Percentiles rank a stretch among this genome's conserved stretches.
Conservation (phyloP, 2,888 invertebrate species). For the Girardia tigrina region DNA sequence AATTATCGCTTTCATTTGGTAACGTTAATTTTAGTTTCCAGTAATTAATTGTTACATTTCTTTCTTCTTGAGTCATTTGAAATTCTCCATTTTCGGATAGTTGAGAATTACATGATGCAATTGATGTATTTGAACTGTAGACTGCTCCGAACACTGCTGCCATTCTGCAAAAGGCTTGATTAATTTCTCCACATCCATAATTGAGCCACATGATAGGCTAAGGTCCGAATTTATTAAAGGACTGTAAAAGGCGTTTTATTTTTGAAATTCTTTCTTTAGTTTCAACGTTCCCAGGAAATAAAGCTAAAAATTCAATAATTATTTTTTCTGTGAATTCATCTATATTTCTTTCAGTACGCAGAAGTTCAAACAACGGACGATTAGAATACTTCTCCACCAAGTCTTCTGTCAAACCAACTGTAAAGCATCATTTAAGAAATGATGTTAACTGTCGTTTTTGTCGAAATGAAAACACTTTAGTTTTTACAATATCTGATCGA, state of each 20-base stretch:
- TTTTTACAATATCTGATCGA: slow-evolving; percentile 27
- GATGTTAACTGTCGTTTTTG: slow-evolving; percentile 15
- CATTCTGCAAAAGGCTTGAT: neutral
- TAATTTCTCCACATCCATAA: slow-evolving; percentile 12
- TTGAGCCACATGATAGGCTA: slow-evolving; percentile 14
- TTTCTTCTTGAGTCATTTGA: neutral
- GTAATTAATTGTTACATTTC: neutral
- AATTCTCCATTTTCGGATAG: neutral
- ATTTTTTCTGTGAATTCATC: neutral
- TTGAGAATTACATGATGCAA: neutral
- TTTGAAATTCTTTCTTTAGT: slow-evolving; percentile 3
- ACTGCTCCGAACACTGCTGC: neutral
- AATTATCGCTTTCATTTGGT: neutral
- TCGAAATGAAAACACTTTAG: neutral
- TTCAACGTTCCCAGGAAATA: neutral
- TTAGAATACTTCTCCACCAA: neutral
- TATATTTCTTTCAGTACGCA: neutral
- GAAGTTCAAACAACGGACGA: neutral
- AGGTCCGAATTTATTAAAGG: slow-evolving; percentile 21
- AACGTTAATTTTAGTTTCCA: neutral
- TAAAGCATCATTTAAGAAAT: neutral
- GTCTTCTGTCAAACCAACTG: neutral
- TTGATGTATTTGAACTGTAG: neutral
- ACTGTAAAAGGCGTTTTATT: neutral
- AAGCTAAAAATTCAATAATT: neutral